Evolutionary conservation across 35 echinoderm and acorn worm genomes (phyloP), one percentile per base, ranked within the genome.

Genomic region (Heliocidaris erythrogramma): DNA sequence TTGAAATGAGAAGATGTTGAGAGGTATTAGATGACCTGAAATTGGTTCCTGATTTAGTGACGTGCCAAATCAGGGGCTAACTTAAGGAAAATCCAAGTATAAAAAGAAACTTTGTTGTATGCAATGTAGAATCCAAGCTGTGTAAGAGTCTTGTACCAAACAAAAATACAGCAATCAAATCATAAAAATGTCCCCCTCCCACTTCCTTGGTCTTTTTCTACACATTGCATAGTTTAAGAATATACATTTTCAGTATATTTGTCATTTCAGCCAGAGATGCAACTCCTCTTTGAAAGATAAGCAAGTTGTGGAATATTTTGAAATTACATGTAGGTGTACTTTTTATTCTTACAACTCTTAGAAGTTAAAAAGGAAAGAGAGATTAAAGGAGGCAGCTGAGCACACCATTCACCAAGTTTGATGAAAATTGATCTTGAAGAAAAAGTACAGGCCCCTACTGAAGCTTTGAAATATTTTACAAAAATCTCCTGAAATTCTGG

Each of bases 1-100:
- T 78, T 78, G 65, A 78, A 78, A 78, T 78, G 65, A 78, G 65
- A 78, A 78, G 65, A 78, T 78, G 65, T 78, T 78, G 65, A 78
- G 4, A 24, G 65, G 65, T 78, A 78, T 0, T n/a, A 78, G 21
- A 78, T 78, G 65, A 78, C 65, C 65, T 78, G 65, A 78, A 78
- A 78, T 78, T 78, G 65, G 65, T 78, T 78, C 65, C 65, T 78
- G 65, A 78, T 78, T 78, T 2, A 78, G 65, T 29, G 21, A 29
- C n/a, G 65, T 78, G 65, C 65, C 65, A 78, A 78, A 9, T 7
- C 65, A n/a, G 17, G 65, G 27, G 65, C 17, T 78, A 27, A 78
- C 65, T 14, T 12, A 60, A 60, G 18, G 12, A 60, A 60, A 10
- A 14, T 60, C 9, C 59, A 60, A 60, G 59, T 0, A 12, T 14